Percentiles rank a stretch among this genome's conserved stretches.
Evolutionary conservation across 2,113 vertebrate genomes (phyloP).

Genomic region (Gopherus flavomarginatus): DNA sequence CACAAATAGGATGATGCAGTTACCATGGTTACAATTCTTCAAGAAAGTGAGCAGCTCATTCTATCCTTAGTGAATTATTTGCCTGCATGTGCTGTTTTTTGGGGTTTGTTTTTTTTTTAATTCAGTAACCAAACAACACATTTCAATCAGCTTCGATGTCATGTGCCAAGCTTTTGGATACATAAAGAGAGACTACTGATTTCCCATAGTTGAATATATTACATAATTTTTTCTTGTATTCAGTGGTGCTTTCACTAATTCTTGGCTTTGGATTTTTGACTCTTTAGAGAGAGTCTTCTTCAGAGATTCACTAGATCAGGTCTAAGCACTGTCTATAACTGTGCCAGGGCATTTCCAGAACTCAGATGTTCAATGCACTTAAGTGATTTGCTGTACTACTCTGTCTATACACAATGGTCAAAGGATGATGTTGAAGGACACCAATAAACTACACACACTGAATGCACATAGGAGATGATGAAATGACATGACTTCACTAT

Average conservation of each 20-base stretch:
- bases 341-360: neutral
- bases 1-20: neutral
- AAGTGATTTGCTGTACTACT: neutral
- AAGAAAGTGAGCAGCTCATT: neutral
- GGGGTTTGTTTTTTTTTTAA: neutral
- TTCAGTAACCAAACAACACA: neutral
- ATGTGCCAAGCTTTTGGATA: slow-evolving; percentile 1
- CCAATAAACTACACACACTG: neutral
- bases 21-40: neutral
- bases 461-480: neutral
- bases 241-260: neutral
- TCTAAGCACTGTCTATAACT: neutral
- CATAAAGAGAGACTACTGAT: neutral
- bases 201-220: neutral
- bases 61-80: neutral
- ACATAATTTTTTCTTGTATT: neutral
- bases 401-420: neutral
- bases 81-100: neutral
- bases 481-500: neutral
- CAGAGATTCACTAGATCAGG: neutral
- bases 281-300: neutral
- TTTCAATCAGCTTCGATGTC: too few species aligned
- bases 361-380: neutral
- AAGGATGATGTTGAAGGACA: neutral
- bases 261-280: neutral